Evolutionary conservation across 2,888 invertebrate species (phyloP), one percentile per base, ranked within the genome.

Genomic region (Acrobasis repandana): DNA sequence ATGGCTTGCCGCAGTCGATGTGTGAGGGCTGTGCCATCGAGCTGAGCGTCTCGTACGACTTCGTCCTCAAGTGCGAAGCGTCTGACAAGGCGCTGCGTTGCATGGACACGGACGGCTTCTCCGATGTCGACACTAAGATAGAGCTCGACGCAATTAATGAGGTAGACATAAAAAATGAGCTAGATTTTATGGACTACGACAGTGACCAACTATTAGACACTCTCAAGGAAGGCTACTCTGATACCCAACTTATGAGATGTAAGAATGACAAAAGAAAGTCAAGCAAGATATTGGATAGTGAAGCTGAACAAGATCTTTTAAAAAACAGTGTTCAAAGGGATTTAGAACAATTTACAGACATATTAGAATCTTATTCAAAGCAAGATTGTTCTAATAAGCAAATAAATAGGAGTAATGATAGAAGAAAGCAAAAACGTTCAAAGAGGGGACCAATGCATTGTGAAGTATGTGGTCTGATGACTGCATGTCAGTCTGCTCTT

Each of bases 1-100:
- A 92, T 54, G 86, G 85, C 8, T 70, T 90, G 10, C 92, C 92
- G 0, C 79, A 77, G 47, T 73, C 74, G 46, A 82, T 92, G 43
- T 92, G 92, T 59, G 69, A 61, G 1, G 69, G 58, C n/a, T 92
- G 92, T 68, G 76, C 79, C 1, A 65, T 67, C 1, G 88, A 90
- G 56, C 78, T 92, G 3, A 64, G 73, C 0, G 64, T 81, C 0
- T 71, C 83, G 2, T 88, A 85, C 62, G 76, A 83, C 36, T 92
- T 92, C 69, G 79, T 87, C 0, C 73, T 72, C 47, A 86, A 85
- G 67, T 90, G 88, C 63, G 85, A 87, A 65, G 79, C 85, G 0
- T 82, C 90, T 0, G 88, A 90, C 65, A 78, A 75, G 46, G 76
- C 80, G 0, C 73, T 92, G 47, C 85, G 86, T 28, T 77, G 77